Evolutionary conservation across 2,113 vertebrate species (phyloP).

Genomic region (Myotis yumanensis): DNA sequence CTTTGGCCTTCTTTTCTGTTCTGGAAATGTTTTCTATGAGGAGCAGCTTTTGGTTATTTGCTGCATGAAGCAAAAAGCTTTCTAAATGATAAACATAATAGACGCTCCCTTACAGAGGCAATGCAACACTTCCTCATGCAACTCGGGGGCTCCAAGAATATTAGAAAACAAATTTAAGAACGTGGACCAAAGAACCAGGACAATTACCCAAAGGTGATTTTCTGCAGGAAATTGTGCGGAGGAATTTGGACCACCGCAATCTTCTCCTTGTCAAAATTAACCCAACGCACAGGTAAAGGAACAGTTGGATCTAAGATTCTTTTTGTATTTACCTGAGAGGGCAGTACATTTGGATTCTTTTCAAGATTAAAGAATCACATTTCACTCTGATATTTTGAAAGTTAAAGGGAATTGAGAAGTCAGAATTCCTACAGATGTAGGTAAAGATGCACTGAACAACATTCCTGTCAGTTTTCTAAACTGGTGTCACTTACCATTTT

Average conservation of each 20-base stretch:
- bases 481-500: conserved; percentile 30
- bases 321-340: no score
- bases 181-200: neutral
- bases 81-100: neutral
- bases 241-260: neutral
- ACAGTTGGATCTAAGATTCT: neutral
- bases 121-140: neutral
- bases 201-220: neutral
- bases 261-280: conserved; percentile 15
- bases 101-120: neutral
- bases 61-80: neutral
- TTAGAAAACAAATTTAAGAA: conserved; percentile 22
- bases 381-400: neutral
- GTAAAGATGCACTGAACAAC: neutral
- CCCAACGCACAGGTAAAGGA: neutral
- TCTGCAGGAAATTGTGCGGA: neutral
- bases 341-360: no score
- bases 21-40: neutral
- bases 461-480: conserved; percentile 37
- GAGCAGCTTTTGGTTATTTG: neutral
- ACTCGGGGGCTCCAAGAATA: neutral
- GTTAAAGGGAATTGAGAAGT: conserved; percentile 11
- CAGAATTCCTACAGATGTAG: neutral
- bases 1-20: neutral
- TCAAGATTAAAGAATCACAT: neutral